These are phyloP conservation scores for Cyclina sinensis DNA, from an alignment of 1,140 invertebrate species.

Conservation along the genomic window DNA sequence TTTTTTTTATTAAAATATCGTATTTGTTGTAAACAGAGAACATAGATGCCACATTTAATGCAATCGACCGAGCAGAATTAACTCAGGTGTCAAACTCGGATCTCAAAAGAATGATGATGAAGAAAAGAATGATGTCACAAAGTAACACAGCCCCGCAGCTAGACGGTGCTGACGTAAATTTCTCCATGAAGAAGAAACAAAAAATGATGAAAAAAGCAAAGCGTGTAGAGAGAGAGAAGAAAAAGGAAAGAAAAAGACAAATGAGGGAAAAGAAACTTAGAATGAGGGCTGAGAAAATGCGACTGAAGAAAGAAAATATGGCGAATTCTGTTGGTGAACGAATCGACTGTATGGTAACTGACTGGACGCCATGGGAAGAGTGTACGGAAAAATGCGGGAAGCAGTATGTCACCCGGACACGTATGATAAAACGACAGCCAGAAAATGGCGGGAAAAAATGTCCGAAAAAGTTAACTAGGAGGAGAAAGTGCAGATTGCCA, in stretches of 20 bases:
- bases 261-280: constrained; percentile 63
- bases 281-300: constrained; percentile 54
- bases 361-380: constrained; percentile 85
- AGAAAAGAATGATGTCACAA: constrained; percentile 67
- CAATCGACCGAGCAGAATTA: constrained; percentile 50
- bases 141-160: constrained; percentile 10
- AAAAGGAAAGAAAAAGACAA: constrained; percentile 53
- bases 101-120: constrained; percentile 66
- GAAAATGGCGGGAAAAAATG: constrained; percentile 82
- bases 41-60: constrained; percentile 53
- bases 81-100: constrained; percentile 29
- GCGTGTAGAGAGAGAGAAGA: constrained; percentile 41
- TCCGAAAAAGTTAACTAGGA: constrained; percentile 78
- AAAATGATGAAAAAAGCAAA: constrained; percentile 69
- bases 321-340: constrained; percentile 42
- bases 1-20: too few relatives aligned
- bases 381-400: constrained; percentile 86
- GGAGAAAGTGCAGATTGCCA: constrained; percentile 76
- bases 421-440: constrained; percentile 79
- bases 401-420: constrained; percentile 69
- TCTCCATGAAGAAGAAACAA: constrained; percentile 67
- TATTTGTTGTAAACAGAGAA: constrained; percentile 14
- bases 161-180: constrained; percentile 30
- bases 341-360: constrained; percentile 83
- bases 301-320: constrained; percentile 49